Percentiles rank a stretch among this genome's conserved stretches.
These are phyloP conservation scores for Spicauda simplicius DNA, from an alignment of 2,888 invertebrate species.

Conservation along the genomic window DNA sequence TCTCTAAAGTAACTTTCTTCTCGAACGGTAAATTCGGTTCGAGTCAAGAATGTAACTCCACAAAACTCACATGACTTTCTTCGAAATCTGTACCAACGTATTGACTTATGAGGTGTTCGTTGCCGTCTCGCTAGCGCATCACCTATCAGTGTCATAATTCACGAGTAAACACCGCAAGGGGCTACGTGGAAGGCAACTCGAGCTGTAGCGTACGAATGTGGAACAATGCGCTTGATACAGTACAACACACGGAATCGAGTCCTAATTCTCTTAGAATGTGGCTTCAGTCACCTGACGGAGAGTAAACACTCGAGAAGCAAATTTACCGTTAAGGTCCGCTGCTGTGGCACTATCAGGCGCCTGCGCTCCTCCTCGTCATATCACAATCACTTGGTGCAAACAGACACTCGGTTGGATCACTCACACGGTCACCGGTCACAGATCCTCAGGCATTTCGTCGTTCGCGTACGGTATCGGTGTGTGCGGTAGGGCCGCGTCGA, in stretches of 20 bases:
- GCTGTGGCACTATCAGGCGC: slow-evolving; percentile 60
- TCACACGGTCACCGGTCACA: slow-evolving; percentile 71
- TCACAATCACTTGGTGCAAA: slow-evolving; percentile 55
- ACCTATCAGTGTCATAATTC: slow-evolving; percentile 72
- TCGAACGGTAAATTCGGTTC: slow-evolving; percentile 69
- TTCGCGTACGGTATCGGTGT: slow-evolving; percentile 54
- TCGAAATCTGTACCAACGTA: slow-evolving; percentile 46
- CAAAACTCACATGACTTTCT: slow-evolving; percentile 58
- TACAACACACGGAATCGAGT: slow-evolving; percentile 34
- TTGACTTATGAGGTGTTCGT: slow-evolving; percentile 45
- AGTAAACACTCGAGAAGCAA: slow-evolving; percentile 74
- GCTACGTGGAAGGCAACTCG: slow-evolving; percentile 59
- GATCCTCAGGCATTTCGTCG: slow-evolving; percentile 72
- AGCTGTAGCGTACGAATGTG: slow-evolving; percentile 42
- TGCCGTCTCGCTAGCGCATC: slow-evolving; percentile 43
- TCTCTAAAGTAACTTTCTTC: slow-evolving; percentile 71
- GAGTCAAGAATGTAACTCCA: slow-evolving; percentile 51
- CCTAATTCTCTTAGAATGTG: slow-evolving; percentile 45
- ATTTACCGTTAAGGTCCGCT: slow-evolving; percentile 82
- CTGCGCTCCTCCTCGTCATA: slow-evolving; percentile 67
- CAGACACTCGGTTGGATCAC: slow-evolving; percentile 71
- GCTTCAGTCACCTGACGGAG: slow-evolving; percentile 70
- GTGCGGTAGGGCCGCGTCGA: slow-evolving; percentile 55
- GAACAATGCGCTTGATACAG: slow-evolving; percentile 36
- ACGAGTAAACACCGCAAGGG: slow-evolving; percentile 74